A percentile compares a stretch with the other conserved stretches of the same genome.
Evolutionary conservation across 1,140 invertebrate genomes (phyloP).

Genomic region (Temnothorax nylanderi): DNA sequence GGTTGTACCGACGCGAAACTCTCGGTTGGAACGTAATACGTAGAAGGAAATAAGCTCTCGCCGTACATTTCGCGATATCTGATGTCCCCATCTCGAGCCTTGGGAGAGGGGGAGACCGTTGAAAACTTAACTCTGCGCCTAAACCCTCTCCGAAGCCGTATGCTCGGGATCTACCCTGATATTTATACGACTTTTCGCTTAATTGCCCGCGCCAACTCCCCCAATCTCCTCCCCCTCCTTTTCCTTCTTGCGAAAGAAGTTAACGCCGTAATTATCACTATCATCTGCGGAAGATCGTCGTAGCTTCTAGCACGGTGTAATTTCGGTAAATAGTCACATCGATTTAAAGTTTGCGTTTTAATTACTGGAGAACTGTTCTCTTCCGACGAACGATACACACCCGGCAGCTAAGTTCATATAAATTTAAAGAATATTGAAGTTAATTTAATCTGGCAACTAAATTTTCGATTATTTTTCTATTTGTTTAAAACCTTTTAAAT

Average conservation of each 20-base stretch:
- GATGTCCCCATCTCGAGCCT: conserved; percentile 73
- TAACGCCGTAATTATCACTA: conserved; percentile 75
- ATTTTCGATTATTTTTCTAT: background rate
- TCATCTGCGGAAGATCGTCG: conserved; percentile 69
- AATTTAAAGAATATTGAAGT: background rate
- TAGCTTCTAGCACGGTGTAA: conserved; percentile 45
- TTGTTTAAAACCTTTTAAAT: background rate
- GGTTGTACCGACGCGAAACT: conserved; percentile 59
- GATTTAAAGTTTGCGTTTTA: conserved; percentile 56
- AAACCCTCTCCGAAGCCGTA: conserved; percentile 66
- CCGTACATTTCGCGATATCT: conserved; percentile 79
- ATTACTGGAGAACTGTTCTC: conserved; percentile 13
- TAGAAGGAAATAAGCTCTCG: conserved; percentile 77
- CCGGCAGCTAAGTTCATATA: background rate
- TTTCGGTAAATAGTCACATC: conserved; percentile 51
- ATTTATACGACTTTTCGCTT: conserved; percentile 79
- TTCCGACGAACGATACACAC: background rate
- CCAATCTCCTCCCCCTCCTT: conserved; percentile 15
- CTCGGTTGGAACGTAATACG: conserved; percentile 72
- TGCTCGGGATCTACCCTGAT: conserved; percentile 65
- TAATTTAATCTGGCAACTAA: background rate
- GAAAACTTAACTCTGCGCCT: conserved; percentile 79
- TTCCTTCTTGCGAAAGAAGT: conserved; percentile 69
- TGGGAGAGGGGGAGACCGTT: conserved; percentile 49
- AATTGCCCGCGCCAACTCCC: conserved; percentile 71